Conservation (phyloP, 2,888 invertebrate species). For the Pecten maximus region DNA sequence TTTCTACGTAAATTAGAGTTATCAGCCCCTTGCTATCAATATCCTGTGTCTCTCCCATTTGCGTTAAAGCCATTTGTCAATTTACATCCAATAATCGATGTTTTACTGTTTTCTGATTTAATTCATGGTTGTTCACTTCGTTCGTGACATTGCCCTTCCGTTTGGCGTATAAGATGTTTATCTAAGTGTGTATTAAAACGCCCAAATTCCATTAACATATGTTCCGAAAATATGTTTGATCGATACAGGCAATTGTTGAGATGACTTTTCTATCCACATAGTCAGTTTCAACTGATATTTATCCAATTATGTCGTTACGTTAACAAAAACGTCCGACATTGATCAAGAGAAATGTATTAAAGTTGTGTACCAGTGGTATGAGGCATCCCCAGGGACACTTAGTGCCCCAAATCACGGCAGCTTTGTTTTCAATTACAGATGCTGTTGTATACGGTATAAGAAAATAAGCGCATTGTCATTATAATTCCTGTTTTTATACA, state of each 20-base stretch:
- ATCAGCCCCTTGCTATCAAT: not conserved
- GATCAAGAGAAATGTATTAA: not conserved
- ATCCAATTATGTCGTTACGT: not conserved
- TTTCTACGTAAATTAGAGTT: not conserved
- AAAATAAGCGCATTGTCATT: no score
- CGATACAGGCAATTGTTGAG: not conserved
- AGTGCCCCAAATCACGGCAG: not conserved
- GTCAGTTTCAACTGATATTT: not conserved
- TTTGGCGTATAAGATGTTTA: not conserved
- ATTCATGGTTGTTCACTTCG: not conserved
- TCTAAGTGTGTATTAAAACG: not conserved
- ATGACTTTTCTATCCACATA: not conserved
- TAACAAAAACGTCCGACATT: not conserved
- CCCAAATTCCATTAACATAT: not conserved
- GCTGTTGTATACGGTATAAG: not conserved
- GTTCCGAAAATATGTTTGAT: not conserved
- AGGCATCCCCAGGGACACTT: not conserved
- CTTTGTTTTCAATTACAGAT: not conserved
- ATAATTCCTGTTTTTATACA: not conserved
- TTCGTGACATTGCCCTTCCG: not conserved
- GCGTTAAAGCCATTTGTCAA: slow-evolving; percentile 17
- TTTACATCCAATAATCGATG: not conserved
- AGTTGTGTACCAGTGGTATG: not conserved
- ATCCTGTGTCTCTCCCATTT: not conserved
- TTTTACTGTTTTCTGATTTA: not conserved